Evolutionary conservation across 2,888 invertebrate species (phyloP).

Genomic region (Elgonia sp.): DNA sequence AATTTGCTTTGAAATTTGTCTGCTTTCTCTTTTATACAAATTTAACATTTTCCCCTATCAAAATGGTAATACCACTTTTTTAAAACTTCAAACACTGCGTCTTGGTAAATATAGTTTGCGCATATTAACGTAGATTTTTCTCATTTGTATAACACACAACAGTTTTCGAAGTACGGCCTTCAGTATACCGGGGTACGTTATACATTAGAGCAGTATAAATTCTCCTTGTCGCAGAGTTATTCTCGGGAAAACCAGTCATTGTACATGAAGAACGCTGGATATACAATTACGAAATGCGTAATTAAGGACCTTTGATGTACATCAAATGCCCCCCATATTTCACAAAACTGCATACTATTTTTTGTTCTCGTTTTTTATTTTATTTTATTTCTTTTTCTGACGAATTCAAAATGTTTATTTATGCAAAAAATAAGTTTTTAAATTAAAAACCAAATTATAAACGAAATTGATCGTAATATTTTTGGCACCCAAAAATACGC

Average conservation of each 20-base stretch:
- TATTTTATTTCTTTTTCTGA: too few relatives aligned
- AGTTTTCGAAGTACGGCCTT: constrained; percentile 40
- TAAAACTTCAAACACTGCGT: neutral
- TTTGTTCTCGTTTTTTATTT: neutral
- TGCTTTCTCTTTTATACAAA: neutral
- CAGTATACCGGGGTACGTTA: constrained; percentile 11
- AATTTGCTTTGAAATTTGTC: neutral
- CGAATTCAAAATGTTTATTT: too few relatives aligned
- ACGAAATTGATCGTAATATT: too few relatives aligned
- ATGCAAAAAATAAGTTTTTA: too few relatives aligned
- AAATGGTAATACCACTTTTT: neutral
- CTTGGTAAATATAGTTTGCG: neutral
- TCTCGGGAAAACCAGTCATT: constrained; percentile 59
- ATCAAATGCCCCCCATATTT: neutral
- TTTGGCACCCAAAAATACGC: too few relatives aligned
- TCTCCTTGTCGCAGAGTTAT: constrained; percentile 45
- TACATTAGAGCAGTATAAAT: constrained; percentile 31
- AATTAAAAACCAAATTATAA: too few relatives aligned
- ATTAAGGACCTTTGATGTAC: constrained; percentile 54
- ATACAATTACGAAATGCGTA: constrained; percentile 61
- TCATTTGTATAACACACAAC: constrained; percentile 15
- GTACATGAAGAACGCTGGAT: constrained; percentile 39
- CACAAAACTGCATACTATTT: neutral
- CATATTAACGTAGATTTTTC: constrained; percentile 38
- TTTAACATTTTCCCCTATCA: neutral